phyloP scores from a whole-genome alignment of 2,797 vertebrate species.

The Sternotherus odoratus region DNA sequence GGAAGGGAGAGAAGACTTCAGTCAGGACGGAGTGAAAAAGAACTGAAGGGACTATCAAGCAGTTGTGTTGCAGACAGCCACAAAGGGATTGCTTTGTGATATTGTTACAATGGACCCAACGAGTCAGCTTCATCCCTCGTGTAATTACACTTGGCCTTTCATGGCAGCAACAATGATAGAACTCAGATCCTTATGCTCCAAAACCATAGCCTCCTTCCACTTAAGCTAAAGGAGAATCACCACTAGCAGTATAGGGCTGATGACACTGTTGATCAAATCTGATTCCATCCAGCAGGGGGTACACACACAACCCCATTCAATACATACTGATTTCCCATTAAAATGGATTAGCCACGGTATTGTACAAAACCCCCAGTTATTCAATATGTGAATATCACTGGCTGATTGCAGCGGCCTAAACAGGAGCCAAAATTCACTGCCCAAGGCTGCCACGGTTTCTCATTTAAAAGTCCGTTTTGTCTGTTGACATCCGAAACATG shows the following conservation, averaged over 20 bases:
- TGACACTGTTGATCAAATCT: neutral
- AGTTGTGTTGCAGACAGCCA: rapidly evolving
- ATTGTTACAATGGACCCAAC: rapidly evolving
- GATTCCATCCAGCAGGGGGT: rapidly evolving
- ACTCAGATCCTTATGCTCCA: neutral
- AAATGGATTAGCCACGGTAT: slow-evolving; percentile 42
- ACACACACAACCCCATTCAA: neutral
- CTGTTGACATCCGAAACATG: rapidly evolving
- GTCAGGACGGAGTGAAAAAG: neutral
- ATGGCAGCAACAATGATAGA: neutral
- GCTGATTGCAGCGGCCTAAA: neutral
- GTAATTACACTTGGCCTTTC: neutral
- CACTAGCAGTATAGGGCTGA: neutral
- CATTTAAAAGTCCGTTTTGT: neutral
- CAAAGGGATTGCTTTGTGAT: neutral
- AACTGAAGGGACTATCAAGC: neutral
- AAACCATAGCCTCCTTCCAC: neutral
- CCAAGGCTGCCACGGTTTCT: neutral
- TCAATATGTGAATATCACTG: neutral
- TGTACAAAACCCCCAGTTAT: slow-evolving; percentile 26
- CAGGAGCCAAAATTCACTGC: neutral
- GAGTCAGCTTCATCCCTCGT: neutral
- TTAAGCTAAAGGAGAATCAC: rapidly evolving
- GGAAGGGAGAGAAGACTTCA: neutral
- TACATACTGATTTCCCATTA: slow-evolving; percentile 3